Evolutionary conservation across 2,888 invertebrate species (phyloP).

Genomic region (Limnephilus auricula): DNA sequence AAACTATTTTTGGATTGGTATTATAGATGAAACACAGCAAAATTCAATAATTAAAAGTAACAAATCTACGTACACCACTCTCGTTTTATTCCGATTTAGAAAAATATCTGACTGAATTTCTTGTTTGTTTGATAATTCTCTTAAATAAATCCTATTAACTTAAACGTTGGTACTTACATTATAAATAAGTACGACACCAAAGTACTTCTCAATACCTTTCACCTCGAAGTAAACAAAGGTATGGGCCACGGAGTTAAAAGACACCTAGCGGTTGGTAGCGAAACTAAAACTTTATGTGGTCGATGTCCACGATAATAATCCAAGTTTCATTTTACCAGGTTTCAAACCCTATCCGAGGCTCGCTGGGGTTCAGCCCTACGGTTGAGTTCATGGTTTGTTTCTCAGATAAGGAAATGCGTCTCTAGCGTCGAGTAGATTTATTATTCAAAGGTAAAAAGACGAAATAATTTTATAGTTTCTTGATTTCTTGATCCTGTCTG

Average conservation of each 20-base stretch:
- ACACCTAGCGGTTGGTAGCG: neutral
- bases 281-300: neutral
- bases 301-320: neutral
- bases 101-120: too few relatives aligned
- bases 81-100: too few relatives aligned
- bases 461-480: neutral
- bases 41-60: too few relatives aligned
- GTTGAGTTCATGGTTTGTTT: neutral
- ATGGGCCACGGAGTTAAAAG: neutral
- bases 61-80: too few relatives aligned
- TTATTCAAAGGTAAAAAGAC: neutral
- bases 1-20: too few relatives aligned
- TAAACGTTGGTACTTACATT: neutral
- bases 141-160: conserved; percentile 5
- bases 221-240: too few relatives aligned
- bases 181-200: neutral
- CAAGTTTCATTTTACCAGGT: neutral
- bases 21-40: too few relatives aligned
- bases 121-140: conserved; percentile 41
- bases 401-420: neutral
- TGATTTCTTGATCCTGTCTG: neutral
- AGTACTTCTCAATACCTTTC: neutral
- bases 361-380: neutral
- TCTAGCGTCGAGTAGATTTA: neutral
- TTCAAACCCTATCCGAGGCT: neutral